These are phyloP conservation scores for Rhynchophorus ferrugineus DNA, from an alignment of 1,140 invertebrate species.

Conservation along the genomic window DNA sequence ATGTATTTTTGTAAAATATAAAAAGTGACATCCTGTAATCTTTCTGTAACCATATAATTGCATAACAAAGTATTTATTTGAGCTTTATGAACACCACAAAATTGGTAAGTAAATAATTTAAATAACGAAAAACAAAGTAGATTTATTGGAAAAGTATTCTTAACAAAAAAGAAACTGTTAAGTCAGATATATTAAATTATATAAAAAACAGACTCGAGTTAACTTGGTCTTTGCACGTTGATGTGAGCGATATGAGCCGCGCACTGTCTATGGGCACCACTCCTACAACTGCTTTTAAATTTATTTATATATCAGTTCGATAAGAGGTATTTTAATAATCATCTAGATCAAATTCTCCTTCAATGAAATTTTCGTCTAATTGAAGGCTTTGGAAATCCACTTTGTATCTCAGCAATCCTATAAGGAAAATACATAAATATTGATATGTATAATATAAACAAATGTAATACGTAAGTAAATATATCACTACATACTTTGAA, in stretches of 20 bases:
- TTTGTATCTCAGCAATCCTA: constrained; percentile 95
- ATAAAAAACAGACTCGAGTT: neutral
- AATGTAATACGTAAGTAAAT: neutral
- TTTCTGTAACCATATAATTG: too few species aligned
- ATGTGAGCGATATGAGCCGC: neutral
- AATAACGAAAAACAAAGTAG: neutral
- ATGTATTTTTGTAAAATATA: too few species aligned
- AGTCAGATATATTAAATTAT: neutral
- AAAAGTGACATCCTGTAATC: too few species aligned
- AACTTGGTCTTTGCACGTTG: neutral
- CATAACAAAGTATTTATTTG: too few species aligned
- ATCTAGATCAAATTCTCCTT: constrained; percentile 80
- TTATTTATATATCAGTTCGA: constrained; percentile 7
- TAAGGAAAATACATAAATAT: constrained; percentile 33
- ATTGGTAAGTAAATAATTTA: neutral
- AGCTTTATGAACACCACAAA: too few species aligned
- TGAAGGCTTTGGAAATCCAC: constrained; percentile 98
- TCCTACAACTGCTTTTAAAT: constrained; percentile 28
- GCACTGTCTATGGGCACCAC: constrained; percentile 20
- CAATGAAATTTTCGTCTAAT: constrained; percentile 78
- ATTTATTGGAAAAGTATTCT: neutral
- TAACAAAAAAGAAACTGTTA: constrained; percentile 3
- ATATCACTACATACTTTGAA: neutral
- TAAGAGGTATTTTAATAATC: constrained; percentile 68
- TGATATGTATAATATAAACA: neutral